Conservation (phyloP, 2,797 vertebrate genomes). For the Momotus momota region DNA sequence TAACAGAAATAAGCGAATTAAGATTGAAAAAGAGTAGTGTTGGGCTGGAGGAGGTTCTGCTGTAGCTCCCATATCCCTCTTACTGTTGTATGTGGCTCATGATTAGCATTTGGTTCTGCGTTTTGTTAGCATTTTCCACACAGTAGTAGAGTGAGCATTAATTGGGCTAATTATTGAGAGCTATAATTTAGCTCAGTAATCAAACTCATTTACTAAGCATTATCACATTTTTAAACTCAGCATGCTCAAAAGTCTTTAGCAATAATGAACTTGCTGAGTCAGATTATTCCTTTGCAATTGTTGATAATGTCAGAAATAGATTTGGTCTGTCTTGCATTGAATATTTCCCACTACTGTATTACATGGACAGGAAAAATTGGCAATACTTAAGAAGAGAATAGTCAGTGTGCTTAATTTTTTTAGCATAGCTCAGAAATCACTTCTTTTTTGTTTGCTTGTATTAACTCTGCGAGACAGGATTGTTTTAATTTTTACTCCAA, state of each 20-base stretch:
- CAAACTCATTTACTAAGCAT: slow-evolving; percentile 63
- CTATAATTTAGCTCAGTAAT: slow-evolving; percentile 71
- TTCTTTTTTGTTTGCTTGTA: not conserved
- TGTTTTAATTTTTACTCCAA: slow-evolving; percentile 16
- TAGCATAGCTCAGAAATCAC: not conserved
- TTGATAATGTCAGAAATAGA: slow-evolving; percentile 34
- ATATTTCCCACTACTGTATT: not conserved
- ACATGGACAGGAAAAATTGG: not conserved
- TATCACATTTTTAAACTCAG: slow-evolving; percentile 68
- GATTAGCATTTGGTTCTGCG: not conserved
- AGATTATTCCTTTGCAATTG: slow-evolving; percentile 45
- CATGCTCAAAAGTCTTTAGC: slow-evolving; percentile 27
- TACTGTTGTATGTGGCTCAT: not conserved
- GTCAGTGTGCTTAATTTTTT: not conserved
- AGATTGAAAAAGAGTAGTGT: not conserved
- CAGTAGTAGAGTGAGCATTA: slow-evolving; percentile 35
- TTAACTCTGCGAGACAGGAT: not conserved
- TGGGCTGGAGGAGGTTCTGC: not conserved
- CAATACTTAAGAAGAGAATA: not conserved
- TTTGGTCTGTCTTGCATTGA: not conserved
- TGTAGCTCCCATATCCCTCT: not conserved
- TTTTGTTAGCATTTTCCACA: slow-evolving; percentile 56
- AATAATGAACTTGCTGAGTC: slow-evolving; percentile 63
- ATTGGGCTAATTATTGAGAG: slow-evolving; percentile 59
- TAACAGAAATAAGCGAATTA: not conserved